Conservation (phyloP, 2,888 invertebrate species). For the Horisme vitalbata region DNA sequence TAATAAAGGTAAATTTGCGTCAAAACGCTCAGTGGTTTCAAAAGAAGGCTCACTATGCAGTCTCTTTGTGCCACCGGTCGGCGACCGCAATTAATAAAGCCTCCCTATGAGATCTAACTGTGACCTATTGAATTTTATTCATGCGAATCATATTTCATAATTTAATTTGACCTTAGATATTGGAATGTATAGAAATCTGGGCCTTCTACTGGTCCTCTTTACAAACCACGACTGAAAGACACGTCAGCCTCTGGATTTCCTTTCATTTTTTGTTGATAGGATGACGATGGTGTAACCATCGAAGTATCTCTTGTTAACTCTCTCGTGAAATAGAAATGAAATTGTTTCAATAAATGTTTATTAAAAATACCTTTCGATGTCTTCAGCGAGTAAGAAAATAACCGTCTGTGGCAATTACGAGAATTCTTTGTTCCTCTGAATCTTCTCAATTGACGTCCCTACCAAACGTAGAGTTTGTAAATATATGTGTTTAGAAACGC, state of each 20-base stretch:
- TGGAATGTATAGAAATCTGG: neutral
- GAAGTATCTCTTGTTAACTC: neutral
- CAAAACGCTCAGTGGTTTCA: slow-evolving; percentile 51
- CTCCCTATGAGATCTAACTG: slow-evolving; percentile 44
- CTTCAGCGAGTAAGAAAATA: slow-evolving; percentile 7
- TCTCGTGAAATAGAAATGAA: neutral
- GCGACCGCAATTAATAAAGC: slow-evolving; percentile 52
- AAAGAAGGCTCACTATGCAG: slow-evolving; percentile 57
- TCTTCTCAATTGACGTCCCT: neutral
- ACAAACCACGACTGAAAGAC: no score
- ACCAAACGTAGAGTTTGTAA: neutral
- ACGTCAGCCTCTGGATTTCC: no score
- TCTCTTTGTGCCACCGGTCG: slow-evolving; percentile 54
- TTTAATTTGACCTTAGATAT: no score
- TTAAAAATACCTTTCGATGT: neutral
- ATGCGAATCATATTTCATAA: slow-evolving; percentile 39
- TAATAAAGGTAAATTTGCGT: slow-evolving; percentile 66
- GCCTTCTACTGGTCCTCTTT: no score
- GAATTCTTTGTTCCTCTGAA: slow-evolving; percentile 25
- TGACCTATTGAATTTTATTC: slow-evolving; percentile 38
- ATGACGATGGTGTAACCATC: no score
- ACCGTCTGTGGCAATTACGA: slow-evolving; percentile 31
- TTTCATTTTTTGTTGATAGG: no score
- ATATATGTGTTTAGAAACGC: neutral
- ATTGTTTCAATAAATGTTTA: neutral